These are phyloP conservation scores for Boleophthalmus pectinirostris DNA, from an alignment of 2,113 vertebrate species.

Conservation along the genomic window DNA sequence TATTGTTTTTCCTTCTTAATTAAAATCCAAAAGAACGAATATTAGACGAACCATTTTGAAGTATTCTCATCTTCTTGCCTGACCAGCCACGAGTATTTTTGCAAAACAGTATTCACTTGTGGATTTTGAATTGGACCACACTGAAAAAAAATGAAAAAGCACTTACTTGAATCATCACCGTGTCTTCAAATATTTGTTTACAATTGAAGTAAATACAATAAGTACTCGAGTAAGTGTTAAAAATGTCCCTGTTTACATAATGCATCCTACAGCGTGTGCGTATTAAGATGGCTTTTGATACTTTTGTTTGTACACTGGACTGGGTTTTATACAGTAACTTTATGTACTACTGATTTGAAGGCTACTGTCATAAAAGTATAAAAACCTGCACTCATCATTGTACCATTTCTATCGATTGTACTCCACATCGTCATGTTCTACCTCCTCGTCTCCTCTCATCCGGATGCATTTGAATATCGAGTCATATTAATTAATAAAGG, in stretches of 20 bases:
- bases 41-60: too few species aligned
- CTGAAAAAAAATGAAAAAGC: not conserved
- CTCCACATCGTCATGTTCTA: constrained; percentile 48
- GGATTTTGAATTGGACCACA: not conserved
- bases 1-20: too few species aligned
- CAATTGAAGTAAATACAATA: not conserved
- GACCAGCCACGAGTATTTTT: not conserved
- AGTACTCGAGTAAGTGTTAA: not conserved
- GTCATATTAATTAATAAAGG: constrained; percentile 48
- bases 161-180: not conserved
- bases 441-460: constrained; percentile 52
- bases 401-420: constrained; percentile 6
- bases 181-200: constrained; percentile 15
- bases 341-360: constrained; percentile 12
- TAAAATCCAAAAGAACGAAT: too few species aligned
- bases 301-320: constrained; percentile 39
- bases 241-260: constrained; percentile 7
- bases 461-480: constrained; percentile 46
- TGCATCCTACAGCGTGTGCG: not conserved
- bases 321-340: constrained; percentile 26
- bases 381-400: constrained; percentile 19
- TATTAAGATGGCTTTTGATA: constrained; percentile 14
- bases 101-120: not conserved
- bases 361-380: constrained; percentile 2
- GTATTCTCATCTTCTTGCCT: not conserved